Evolutionary conservation across 2,888 invertebrate genomes (phyloP).

Genomic region (Scelioninae gen. 1): DNA sequence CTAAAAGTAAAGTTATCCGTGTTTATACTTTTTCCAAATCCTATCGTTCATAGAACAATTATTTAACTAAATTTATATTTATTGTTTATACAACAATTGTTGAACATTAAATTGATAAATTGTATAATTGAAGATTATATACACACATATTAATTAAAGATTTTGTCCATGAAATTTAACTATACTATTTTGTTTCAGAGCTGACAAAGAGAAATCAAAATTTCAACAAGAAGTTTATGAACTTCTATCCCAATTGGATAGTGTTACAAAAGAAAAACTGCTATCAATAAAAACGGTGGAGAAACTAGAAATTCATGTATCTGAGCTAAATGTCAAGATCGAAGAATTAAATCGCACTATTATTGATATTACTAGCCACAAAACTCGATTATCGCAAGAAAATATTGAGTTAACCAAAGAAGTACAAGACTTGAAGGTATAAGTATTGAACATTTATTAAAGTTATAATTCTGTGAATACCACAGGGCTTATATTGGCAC

Average conservation of each 20-base stretch:
- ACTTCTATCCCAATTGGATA: slow-evolving; percentile 97
- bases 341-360: slow-evolving; percentile 98
- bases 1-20: too few species aligned
- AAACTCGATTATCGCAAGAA: slow-evolving; percentile 97
- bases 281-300: slow-evolving; percentile 93
- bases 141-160: not conserved
- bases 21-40: too few species aligned
- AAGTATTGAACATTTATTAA: too few species aligned
- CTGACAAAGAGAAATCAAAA: slow-evolving; percentile 99
- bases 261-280: slow-evolving; percentile 95
- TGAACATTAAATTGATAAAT: too few species aligned
- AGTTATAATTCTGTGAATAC: too few species aligned
- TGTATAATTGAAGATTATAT: too few species aligned
- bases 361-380: slow-evolving; percentile 98
- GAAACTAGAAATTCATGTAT: slow-evolving; percentile 94
- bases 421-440: slow-evolving; percentile 97
- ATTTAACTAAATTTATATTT: too few species aligned
- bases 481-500: too few species aligned
- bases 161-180: not conserved
- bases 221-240: slow-evolving; percentile 99
- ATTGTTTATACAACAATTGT: too few species aligned
- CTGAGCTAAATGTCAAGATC: slow-evolving; percentile 97
- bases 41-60: too few species aligned
- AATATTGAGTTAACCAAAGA: slow-evolving; percentile 97
- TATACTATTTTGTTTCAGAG: slow-evolving; percentile 86